Evolutionary conservation across 1,140 invertebrate genomes (phyloP).

Genomic region (Schlechtendalia chinensis): DNA sequence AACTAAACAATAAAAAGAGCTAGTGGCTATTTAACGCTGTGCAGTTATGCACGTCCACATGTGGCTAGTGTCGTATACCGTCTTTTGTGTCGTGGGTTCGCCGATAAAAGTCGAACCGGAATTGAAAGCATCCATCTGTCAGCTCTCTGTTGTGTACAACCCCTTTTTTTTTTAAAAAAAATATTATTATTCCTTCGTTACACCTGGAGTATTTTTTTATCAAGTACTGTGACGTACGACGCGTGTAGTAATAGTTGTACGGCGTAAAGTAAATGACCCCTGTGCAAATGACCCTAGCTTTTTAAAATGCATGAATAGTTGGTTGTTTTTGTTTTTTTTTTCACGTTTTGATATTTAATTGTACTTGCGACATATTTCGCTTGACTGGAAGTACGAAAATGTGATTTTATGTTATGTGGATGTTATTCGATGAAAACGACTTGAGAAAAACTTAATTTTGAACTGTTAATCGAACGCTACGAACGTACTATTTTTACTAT

Average conservation of each 20-base stretch:
- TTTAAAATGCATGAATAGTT: conserved; percentile 8
- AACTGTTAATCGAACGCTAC: too few species aligned
- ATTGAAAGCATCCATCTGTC: conserved; percentile 49
- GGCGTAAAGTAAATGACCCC: conserved; percentile 17
- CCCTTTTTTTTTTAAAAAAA: conserved; percentile 31
- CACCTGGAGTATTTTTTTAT: conserved; percentile 48
- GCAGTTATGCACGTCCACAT: conserved; percentile 19
- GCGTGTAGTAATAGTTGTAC: background rate
- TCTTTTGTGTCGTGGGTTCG: conserved; percentile 15
- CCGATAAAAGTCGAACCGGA: conserved; percentile 46
- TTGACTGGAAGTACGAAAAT: background rate
- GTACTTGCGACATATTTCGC: background rate
- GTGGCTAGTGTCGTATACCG: conserved; percentile 29
- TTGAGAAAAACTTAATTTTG: too few species aligned
- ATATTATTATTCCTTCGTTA: conserved; percentile 37
- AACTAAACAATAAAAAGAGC: conserved; percentile 30
- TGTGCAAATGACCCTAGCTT: background rate
- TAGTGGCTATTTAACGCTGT: conserved; percentile 26
- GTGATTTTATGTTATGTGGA: background rate
- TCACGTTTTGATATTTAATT: background rate
- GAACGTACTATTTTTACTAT: too few species aligned
- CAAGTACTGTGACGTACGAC: background rate
- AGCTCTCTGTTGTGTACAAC: conserved; percentile 1
- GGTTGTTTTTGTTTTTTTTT: too few species aligned
- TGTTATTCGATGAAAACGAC: too few species aligned